Evolutionary conservation across 2,113 vertebrate species (phyloP).

Genomic region (Carlito syrichta): DNA sequence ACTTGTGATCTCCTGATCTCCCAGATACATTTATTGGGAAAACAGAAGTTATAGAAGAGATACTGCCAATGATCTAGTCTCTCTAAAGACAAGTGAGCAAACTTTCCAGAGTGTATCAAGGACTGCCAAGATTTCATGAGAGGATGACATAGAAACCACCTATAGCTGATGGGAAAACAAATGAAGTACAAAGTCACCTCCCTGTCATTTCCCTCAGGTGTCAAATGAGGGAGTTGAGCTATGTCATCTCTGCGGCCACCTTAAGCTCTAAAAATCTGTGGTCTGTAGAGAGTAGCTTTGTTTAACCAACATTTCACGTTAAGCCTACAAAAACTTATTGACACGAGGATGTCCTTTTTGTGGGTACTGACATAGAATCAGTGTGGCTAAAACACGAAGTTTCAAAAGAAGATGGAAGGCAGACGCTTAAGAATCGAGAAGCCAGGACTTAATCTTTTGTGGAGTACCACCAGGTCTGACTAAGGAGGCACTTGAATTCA

Average conservation of each 20-base stretch:
- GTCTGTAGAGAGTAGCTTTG: neutral
- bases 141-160: neutral
- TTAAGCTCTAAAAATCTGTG: neutral
- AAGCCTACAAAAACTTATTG: constrained; percentile 15
- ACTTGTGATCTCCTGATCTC: neutral
- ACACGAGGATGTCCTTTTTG: neutral
- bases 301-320: neutral
- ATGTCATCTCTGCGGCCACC: neutral
- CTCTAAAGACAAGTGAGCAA: neutral
- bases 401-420: neutral
- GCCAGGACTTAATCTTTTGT: neutral
- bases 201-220: neutral
- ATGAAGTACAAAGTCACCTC: constrained; percentile 4
- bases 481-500: neutral
- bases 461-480: neutral
- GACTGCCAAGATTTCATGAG: neutral
- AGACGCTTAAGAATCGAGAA: neutral
- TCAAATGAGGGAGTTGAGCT: neutral
- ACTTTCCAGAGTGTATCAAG: neutral
- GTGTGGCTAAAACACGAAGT: neutral
- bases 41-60: neutral
- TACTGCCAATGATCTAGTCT: neutral
- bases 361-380: neutral
- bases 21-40: neutral
- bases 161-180: neutral